Base-by-base conservation (phyloP, 2,113 vertebrate genomes). In the Notarius quadriscutis region DNA sequence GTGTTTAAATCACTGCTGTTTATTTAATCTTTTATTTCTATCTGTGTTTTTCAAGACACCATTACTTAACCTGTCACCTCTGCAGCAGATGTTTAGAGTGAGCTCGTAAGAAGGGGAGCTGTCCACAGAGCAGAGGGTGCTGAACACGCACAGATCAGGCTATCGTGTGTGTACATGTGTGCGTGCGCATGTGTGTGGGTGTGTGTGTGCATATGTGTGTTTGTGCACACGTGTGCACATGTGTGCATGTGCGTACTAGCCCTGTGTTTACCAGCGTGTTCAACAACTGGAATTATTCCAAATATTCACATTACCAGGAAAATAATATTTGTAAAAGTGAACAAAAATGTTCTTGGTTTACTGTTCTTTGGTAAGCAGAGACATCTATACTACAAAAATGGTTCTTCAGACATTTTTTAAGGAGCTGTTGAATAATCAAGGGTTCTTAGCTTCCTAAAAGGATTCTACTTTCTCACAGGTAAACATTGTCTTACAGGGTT, bases 211-310 rank as follows among this genome's bases (percentile, higher is more conserved):
- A 58, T 34, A 27, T 69, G 67, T 17, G 71, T 41, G 71, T 41
- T 30, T 48, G 71, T 41, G 71, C 10, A 41, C 10, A 41, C 11
- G 41, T 22, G 48, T 53, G 57, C 60, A 67, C 34, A 50, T 58
- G 34, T 10, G 60, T 69, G 74, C 50, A 67, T 88, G 69, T 88
- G 69, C 78, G 34, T 34, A 50, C 34, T 85, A 63, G 86, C 41
- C 78, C 65, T 79, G 80, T 86, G n/a, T 82, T 88, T 80, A 86
- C 60, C 27, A 55, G 60, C 60, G 55, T 85, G 78, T 79, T 80
- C 69, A 89, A 88, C 63, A 89, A 88, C 90, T 88, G 60, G 87
- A 91, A 79, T 86, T 90, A 87, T 85, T 90, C 63, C 71, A 79
- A 85, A 88, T 88, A 87, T 87, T 79, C 71, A 65, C 82, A 87